Evolutionary conservation across 2,113 vertebrate genomes (phyloP).

Genomic region (Callionymus lyra): DNA sequence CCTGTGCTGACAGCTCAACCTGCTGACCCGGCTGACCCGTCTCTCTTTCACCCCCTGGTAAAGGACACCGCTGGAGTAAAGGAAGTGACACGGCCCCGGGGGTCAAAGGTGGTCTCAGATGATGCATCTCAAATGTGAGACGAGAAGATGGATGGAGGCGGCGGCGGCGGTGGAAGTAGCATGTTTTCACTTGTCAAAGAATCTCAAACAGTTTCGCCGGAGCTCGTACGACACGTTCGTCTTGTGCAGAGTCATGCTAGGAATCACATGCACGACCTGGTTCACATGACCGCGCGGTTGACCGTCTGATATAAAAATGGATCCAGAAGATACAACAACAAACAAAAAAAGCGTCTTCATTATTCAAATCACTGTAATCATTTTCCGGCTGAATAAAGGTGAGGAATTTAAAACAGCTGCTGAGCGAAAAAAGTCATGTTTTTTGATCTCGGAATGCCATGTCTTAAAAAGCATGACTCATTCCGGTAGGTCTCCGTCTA

Average conservation of each 20-base stretch:
- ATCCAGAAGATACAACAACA: too few relatives aligned
- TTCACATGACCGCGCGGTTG: not conserved
- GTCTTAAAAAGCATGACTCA: slow-evolving; percentile 15
- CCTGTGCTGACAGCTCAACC: slow-evolving; percentile 40
- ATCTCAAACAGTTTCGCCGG: slow-evolving; percentile 13
- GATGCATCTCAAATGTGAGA: slow-evolving; percentile 26
- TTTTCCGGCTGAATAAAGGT: not conserved
- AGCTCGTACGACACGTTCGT: slow-evolving; percentile 9
- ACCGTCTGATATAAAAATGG: not conserved
- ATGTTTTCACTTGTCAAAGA: slow-evolving; percentile 36
- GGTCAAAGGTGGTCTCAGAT: slow-evolving; percentile 33
- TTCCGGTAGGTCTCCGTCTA: slow-evolving; percentile 3
- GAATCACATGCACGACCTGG: not conserved
- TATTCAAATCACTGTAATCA: too few relatives aligned
- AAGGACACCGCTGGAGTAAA: slow-evolving; percentile 19
- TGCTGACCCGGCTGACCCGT: slow-evolving; percentile 33
- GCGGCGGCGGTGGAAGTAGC: slow-evolving; percentile 15
- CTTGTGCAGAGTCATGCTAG: not conserved
- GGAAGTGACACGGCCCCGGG: slow-evolving; percentile 35
- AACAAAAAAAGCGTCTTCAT: too few relatives aligned
- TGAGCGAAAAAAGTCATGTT: not conserved
- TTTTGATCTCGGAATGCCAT: slow-evolving; percentile 12
- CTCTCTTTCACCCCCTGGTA: slow-evolving; percentile 1
- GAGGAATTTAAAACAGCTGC: slow-evolving; percentile 3
- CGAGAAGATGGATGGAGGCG: slow-evolving; percentile 33